Evolutionary conservation across 2,797 vertebrate genomes (phyloP).

Genomic region (Tinamus major): DNA sequence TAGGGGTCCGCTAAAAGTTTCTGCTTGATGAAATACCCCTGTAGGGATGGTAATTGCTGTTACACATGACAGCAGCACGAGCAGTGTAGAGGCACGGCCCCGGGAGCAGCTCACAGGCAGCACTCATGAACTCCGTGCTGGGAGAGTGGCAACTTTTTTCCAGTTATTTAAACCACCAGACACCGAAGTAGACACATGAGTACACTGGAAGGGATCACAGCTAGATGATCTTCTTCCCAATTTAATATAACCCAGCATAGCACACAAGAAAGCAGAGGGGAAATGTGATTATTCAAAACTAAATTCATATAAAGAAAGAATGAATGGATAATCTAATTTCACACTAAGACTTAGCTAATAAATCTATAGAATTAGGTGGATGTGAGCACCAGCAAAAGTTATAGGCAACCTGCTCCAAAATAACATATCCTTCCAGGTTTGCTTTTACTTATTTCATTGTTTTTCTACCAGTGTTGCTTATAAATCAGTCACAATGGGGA

Average conservation of each 20-base stretch:
- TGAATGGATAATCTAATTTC: neutral
- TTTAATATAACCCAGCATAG: neutral
- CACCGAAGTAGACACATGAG: neutral
- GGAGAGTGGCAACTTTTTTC: neutral
- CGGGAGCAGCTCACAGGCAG: neutral
- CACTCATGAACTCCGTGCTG: neutral
- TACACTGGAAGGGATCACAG: neutral
- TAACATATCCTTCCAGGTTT: neutral
- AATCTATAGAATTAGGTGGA: neutral
- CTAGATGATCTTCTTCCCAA: neutral
- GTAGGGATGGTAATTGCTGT: slow-evolving; percentile 58
- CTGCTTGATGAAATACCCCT: slow-evolving; percentile 51
- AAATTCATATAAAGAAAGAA: neutral
- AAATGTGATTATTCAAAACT: neutral
- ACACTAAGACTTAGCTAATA: neutral
- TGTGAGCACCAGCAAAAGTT: neutral
- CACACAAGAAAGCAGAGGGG: neutral
- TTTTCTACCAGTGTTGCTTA: neutral
- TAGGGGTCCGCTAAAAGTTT: slow-evolving; percentile 39
- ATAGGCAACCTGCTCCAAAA: neutral
- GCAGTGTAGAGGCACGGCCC: neutral
- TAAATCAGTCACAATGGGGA: neutral
- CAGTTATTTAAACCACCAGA: neutral
- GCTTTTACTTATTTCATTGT: neutral
- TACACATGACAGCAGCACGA: slow-evolving; percentile 1